Evolutionary conservation across 23 tunicate species (phyloP).

Genomic region (Trididemnum miniatum): DNA sequence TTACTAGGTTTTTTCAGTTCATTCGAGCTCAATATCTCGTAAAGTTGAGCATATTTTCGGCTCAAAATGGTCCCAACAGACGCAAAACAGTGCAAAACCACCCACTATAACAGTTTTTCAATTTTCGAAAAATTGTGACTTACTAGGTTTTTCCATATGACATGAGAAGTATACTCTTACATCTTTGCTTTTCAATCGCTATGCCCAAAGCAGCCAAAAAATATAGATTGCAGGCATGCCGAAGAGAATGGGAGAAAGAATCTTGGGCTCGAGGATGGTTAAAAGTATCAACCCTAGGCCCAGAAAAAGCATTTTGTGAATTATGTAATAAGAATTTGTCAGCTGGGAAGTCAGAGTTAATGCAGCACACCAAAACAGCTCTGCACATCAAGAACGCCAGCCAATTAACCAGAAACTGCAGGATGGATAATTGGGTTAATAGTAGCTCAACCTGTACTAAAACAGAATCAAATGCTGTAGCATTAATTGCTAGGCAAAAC

Average conservation of each 20-base stretch:
- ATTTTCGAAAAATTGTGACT: too few relatives aligned
- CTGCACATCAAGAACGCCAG: not conserved
- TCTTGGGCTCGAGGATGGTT: not conserved
- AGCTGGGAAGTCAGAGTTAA: not conserved
- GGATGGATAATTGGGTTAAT: not conserved
- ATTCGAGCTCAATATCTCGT: too few relatives aligned
- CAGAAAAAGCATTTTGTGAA: not conserved
- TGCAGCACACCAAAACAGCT: not conserved
- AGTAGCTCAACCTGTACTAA: not conserved
- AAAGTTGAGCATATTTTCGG: too few relatives aligned
- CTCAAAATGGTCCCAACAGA: too few relatives aligned
- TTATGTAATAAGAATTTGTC: not conserved
- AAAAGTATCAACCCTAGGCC: not conserved
- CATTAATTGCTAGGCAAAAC: not conserved
- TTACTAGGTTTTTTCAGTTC: too few relatives aligned
- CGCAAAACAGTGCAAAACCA: too few relatives aligned
- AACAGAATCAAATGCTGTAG: not conserved
- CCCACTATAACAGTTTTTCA: too few relatives aligned
- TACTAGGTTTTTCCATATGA: too few relatives aligned
- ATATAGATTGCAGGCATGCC: too few relatives aligned
- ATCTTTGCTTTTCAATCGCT: too few relatives aligned
- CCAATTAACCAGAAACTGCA: not conserved
- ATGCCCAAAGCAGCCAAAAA: too few relatives aligned
- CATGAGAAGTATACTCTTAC: too few relatives aligned
- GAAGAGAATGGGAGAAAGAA: not conserved